Base-by-base conservation (phyloP, 2,797 vertebrate genomes). In the Dipus sagitta region DNA sequence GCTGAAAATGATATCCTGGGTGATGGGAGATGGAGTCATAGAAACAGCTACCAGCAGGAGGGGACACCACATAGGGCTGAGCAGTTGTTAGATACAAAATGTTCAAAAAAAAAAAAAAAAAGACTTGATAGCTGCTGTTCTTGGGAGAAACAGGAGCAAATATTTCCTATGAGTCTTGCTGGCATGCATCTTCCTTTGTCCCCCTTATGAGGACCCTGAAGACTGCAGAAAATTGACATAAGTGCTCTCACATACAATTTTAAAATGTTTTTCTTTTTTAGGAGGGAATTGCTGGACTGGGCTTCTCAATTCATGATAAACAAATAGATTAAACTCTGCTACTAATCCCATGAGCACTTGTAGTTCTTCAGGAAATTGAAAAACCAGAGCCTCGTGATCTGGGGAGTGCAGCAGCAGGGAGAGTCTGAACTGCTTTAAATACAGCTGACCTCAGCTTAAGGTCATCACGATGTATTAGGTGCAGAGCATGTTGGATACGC, bases 361-460 rank as follows among this genome's bases (percentile, higher is more conserved):
- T 38, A 86, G 38, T 88, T 77, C 88, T 92, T 94, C n/a, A 4
- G 21, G 64, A 95, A 91, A 88, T 68, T 85, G 78, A 82, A 95
- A 86, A 94, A 3, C 1, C 54, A 79, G 52, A 93, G 82, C 58
- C 81, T 47, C 28, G 82, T 90, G 77, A 74, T 91, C 30, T 15
- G 58, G 60, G 60, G 34, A 18, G 68, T 83, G 60, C 65, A 38
- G n/a, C 10, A 2, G 65, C n/a, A n/a, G 32, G 26, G 74, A 47
- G 32, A 21, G 77, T 26, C 30, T 34, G 6, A 0, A 30, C n/a
- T 58, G 0, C 0, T 54, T 93, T 92, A 90, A 94, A 90, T 74
- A 75, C 32, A 1, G 14, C 58, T 64, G 75, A 95, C 86, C 88
- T 17, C 28, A 38, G 38, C 78, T 76, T 95, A 90, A 78, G 64